Percentiles rank a stretch among this genome's conserved stretches.
Conservation (phyloP, 2,888 invertebrate genomes). For the Heterodera filipjevi region DNA sequence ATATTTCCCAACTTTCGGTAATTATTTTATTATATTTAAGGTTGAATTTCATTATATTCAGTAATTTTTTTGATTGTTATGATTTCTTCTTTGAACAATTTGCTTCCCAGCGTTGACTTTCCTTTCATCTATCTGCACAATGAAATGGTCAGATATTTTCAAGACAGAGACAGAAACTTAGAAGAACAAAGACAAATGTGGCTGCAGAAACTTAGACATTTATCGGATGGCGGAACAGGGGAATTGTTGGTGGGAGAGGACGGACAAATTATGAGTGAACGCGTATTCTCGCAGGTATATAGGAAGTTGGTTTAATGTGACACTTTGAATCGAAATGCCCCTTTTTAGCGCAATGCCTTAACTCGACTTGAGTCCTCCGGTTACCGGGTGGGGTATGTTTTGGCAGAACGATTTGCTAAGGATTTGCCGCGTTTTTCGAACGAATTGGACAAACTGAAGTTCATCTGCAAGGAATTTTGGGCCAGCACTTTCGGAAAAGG, state of each 20-base stretch:
- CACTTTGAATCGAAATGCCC: too few species aligned
- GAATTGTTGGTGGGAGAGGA: constrained; percentile 21
- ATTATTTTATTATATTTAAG: too few species aligned
- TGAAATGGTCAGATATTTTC: constrained; percentile 55
- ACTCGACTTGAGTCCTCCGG: constrained; percentile 70
- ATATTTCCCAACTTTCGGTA: too few species aligned
- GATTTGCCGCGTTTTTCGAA: constrained; percentile 93
- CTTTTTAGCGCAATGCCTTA: constrained; percentile 54
- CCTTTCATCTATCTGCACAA: constrained; percentile 60
- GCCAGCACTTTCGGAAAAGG: constrained; percentile 95
- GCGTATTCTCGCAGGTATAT: constrained; percentile 37
- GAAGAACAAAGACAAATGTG: constrained; percentile 24
- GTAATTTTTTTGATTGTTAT: not conserved
- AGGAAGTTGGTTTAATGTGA: not conserved
- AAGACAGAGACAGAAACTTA: constrained; percentile 27
- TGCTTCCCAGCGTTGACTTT: constrained; percentile 39
- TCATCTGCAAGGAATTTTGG: constrained; percentile 99
- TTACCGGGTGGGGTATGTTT: constrained; percentile 70
- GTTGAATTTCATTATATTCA: too few species aligned
- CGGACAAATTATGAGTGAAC: not conserved
- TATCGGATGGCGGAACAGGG: not conserved
- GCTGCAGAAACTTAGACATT: constrained; percentile 32
- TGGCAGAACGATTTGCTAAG: constrained; percentile 75
- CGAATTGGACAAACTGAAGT: constrained; percentile 95
- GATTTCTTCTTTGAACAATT: constrained; percentile 3